Percentiles rank a stretch among this genome's conserved stretches.
Conservation (phyloP, 2,888 invertebrate species). For the Timandra comae region DNA sequence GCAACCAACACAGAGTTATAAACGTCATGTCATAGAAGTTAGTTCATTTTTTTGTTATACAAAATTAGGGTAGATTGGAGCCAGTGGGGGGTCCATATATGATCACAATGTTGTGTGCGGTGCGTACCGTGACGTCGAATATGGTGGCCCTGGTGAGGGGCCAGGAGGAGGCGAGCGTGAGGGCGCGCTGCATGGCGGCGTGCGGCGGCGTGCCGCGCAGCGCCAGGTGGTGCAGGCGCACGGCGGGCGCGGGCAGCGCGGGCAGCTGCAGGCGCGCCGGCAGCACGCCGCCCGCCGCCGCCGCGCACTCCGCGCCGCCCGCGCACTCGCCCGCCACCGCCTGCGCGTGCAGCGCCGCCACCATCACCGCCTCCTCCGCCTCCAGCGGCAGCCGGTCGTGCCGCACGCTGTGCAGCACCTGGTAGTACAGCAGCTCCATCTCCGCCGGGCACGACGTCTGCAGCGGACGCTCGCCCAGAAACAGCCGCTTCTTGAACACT, state of each 20-base stretch:
- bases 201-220: conserved; percentile 90
- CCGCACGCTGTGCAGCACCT: conserved; percentile 91
- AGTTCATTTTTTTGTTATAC: too few relatives aligned
- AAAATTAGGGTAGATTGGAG: too few relatives aligned
- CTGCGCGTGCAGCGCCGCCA: conserved; percentile 95
- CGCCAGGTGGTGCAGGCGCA: conserved; percentile 93
- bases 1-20: conserved; percentile 55
- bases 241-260: conserved; percentile 88
- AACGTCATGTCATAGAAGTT: too few relatives aligned
- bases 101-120: too few relatives aligned
- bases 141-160: conserved; percentile 94
- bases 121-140: conserved; percentile 90
- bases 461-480: conserved; percentile 62
- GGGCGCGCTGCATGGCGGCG: conserved; percentile 93
- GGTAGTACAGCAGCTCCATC: conserved; percentile 95
- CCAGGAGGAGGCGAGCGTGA: conserved; percentile 95
- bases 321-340: conserved; percentile 91
- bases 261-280: conserved; percentile 89
- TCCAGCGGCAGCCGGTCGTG: conserved; percentile 95
- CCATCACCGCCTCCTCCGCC: conserved; percentile 96
- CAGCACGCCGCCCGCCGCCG: conserved; percentile 86
- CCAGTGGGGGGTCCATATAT: too few relatives aligned
- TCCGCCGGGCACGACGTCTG: conserved; percentile 85
- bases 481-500: conserved; percentile 67
- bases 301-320: conserved; percentile 81